phyloP scores from a whole-genome alignment of 2,888 invertebrate species.

The Punctoribates punctum region DNA sequence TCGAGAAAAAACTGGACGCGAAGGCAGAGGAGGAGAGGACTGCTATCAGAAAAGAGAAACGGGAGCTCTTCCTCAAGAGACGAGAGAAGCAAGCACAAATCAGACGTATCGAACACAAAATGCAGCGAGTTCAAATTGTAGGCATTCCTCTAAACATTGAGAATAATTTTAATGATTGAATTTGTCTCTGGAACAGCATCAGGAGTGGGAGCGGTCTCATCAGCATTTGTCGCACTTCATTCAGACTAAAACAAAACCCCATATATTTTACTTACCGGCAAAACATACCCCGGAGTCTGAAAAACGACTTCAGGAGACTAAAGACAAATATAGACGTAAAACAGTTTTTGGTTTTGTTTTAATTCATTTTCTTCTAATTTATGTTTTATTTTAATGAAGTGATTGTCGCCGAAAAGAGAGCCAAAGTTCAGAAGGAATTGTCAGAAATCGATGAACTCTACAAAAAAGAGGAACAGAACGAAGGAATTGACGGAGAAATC shows the following conservation, averaged over 20 bases:
- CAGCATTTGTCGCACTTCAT: constrained; percentile 75
- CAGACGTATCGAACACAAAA: constrained; percentile 80
- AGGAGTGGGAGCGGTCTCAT: constrained; percentile 75
- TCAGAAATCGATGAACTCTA: constrained; percentile 47
- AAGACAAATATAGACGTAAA: constrained; percentile 60
- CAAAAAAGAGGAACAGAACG: constrained; percentile 36
- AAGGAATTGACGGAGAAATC: not conserved
- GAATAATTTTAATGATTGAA: constrained; percentile 51
- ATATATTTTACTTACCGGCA: constrained; percentile 81
- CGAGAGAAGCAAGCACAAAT: constrained; percentile 85
- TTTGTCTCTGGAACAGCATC: constrained; percentile 30
- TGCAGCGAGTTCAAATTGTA: constrained; percentile 80
- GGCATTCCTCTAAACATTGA: constrained; percentile 50
- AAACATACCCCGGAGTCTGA: constrained; percentile 67
- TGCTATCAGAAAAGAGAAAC: constrained; percentile 73
- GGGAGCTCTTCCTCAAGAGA: constrained; percentile 76
- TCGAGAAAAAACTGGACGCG: constrained; percentile 90
- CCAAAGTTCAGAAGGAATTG: constrained; percentile 47
- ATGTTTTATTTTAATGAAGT: constrained; percentile 39
- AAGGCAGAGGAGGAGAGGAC: constrained; percentile 82
- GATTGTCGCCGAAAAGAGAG: constrained; percentile 44
- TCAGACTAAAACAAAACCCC: constrained; percentile 77
- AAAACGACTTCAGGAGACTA: constrained; percentile 64
- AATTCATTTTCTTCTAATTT: not conserved
- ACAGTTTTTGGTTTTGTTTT: constrained; percentile 53